Evolutionary conservation across 2,797 vertebrate species (phyloP).

Genomic region (Aotus griseimembra): DNA sequence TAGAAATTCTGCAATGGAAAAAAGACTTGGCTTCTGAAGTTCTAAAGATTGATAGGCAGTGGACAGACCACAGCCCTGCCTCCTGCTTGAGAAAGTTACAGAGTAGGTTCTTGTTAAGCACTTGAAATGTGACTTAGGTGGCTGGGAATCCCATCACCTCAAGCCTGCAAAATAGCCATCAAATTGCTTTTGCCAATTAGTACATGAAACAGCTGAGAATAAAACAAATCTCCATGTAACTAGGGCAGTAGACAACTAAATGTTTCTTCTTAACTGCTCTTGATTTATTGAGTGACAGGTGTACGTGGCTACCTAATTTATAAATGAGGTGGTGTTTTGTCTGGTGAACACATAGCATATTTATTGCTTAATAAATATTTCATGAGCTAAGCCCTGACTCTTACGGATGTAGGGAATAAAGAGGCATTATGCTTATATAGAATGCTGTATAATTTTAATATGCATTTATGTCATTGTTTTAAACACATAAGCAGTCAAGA

Average conservation of each 20-base stretch:
- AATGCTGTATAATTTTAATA: constrained; percentile 49
- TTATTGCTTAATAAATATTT: constrained; percentile 68
- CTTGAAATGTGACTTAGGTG: not conserved
- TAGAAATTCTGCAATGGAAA: not conserved
- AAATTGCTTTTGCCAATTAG: not conserved
- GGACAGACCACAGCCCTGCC: too few species aligned
- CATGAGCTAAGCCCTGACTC: not conserved
- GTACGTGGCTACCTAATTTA: constrained; percentile 27
- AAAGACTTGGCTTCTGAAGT: not conserved
- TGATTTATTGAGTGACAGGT: constrained; percentile 54
- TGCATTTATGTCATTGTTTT: constrained; percentile 47
- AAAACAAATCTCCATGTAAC: not conserved
- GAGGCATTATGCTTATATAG: not conserved
- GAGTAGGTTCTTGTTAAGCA: not conserved
- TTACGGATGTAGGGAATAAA: constrained; percentile 5
- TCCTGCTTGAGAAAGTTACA: not conserved
- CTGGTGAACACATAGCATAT: constrained; percentile 19
- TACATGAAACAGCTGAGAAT: not conserved
- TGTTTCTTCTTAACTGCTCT: constrained; percentile 54
- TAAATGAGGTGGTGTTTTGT: constrained; percentile 47
- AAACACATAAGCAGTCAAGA: constrained; percentile 31
- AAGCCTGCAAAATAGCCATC: not conserved
- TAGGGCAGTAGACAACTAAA: not conserved
- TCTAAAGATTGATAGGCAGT: not conserved
- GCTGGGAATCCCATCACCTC: not conserved